Evolutionary conservation across 2,113 vertebrate genomes (phyloP).

Genomic region (Sorex fumeus): DNA sequence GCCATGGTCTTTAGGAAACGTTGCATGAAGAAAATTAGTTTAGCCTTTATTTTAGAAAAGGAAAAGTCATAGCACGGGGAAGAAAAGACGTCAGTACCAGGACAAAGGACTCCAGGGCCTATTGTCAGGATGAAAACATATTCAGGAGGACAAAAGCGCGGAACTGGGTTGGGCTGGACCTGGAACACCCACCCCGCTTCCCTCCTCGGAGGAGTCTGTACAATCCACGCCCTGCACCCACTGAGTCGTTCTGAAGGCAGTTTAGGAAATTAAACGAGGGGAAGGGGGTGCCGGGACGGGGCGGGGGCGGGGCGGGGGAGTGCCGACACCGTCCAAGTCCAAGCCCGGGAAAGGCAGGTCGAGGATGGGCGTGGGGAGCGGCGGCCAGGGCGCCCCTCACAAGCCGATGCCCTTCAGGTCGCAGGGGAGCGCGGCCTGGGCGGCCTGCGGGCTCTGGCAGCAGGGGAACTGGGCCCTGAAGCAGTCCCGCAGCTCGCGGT

Average conservation of each 20-base stretch:
- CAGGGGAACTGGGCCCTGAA: constrained; percentile 95
- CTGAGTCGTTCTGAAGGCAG: constrained; percentile 74
- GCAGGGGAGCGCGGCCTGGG: constrained; percentile 94
- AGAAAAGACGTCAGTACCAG: constrained; percentile 72
- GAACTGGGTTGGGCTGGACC: background rate
- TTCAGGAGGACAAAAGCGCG: background rate
- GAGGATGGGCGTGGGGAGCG: background rate
- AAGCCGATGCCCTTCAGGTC: constrained; percentile 90
- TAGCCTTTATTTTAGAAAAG: constrained; percentile 86
- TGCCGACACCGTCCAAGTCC: constrained; percentile 2
- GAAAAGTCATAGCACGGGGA: constrained; percentile 63
- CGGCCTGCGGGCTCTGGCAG: constrained; percentile 93
- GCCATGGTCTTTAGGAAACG: constrained; percentile 90
- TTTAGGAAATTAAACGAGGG: constrained; percentile 47
- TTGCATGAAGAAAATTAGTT: constrained; percentile 88
- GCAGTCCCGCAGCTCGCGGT: constrained; percentile 95
- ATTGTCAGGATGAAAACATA: constrained; percentile 77
- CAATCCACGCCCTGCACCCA: constrained; percentile 59
- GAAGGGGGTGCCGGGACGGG: background rate
- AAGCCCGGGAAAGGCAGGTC: too few relatives aligned
- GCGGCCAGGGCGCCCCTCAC: constrained; percentile 55
- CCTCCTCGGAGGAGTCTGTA: constrained; percentile 7
- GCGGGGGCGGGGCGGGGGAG: background rate
- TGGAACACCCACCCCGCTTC: background rate
- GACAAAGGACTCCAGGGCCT: constrained; percentile 84